Evolutionary conservation across 23 tunicate genomes (phyloP), one percentile per base, ranked within the genome.

Genomic region (Trididemnum nubilum): DNA sequence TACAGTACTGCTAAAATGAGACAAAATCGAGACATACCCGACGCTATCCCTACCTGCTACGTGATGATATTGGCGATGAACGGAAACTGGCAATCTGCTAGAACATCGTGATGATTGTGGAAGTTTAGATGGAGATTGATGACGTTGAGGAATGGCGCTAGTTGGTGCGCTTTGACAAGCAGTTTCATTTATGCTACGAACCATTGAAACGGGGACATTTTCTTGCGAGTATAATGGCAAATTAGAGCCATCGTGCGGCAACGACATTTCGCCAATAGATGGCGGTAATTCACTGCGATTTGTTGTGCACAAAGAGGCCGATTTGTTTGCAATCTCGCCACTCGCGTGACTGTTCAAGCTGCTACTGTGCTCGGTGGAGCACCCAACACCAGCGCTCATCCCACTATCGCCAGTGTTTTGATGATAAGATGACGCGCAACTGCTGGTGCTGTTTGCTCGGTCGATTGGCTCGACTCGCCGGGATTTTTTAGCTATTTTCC

Each of bases 321-420:
- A 3, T 61, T 61, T 61, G 22, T 73, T 73, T 3, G 26, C 63
- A 35, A 87, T 81, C 0, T 73, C 82, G 0, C 73, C 90, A 60
- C 97, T 91, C 52, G 76, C 51, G 76, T 60, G 51, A 77, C 97
- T 91, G 50, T 82, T 85, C 34, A 85, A 63, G 51, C 89, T 84
- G 51, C 89, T 84, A 79, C 79, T 85, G 74, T 91, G 90, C 38
- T 83, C 97, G 2, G 85, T 86, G 28, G 97, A 91, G 63, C 82
- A 85, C 15, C 87, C 87, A 5, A 91, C 97, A 0, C 97, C 90
- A 0, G 97, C 97, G 77, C 97, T 91, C 97, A 91, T 91, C 0
- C 97, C 97, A 51, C 97, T 91, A 52, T 91, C 97, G 0, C 91
- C 97, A 19, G 97, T 91, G 84, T 85, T 85, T 4, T 91, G 97